phyloP scores from a whole-genome alignment of 2,797 vertebrate species.

The Gadopsis bispinosus region DNA sequence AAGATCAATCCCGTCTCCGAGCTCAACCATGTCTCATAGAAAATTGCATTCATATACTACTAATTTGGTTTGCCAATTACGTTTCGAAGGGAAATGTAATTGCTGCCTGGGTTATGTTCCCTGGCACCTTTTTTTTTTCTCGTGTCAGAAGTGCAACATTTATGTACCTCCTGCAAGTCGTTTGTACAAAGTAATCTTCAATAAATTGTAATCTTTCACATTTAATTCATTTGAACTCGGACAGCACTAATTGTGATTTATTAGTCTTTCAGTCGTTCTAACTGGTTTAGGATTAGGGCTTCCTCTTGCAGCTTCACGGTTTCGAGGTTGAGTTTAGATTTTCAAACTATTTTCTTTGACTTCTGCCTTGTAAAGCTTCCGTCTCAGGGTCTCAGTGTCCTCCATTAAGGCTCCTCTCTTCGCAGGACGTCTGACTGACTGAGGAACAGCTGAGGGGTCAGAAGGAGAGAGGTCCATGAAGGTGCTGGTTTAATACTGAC shows the following conservation, averaged over 20 bases:
- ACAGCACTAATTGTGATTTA: too few species aligned
- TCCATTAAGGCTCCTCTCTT: not conserved
- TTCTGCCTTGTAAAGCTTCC: not conserved
- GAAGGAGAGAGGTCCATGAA: not conserved
- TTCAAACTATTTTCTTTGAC: not conserved
- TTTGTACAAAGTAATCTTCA: too few species aligned
- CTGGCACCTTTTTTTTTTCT: constrained; percentile 28
- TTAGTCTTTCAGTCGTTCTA: too few species aligned
- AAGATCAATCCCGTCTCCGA: constrained; percentile 37
- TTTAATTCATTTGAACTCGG: too few species aligned
- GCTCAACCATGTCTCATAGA: constrained; percentile 1
- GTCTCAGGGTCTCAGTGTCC: not conserved
- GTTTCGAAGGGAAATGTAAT: constrained; percentile 41
- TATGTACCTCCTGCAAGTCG: not conserved
- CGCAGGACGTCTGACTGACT: constrained; percentile 5
- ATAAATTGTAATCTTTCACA: too few species aligned
- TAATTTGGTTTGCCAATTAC: constrained; percentile 43
- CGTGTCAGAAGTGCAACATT: constrained; percentile 14
- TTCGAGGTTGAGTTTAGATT: not conserved
- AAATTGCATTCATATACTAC: constrained; percentile 42
- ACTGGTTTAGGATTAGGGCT: too few species aligned
- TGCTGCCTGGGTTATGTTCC: constrained; percentile 33
- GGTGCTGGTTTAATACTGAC: constrained; percentile 5
- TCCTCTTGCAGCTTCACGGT: not conserved
- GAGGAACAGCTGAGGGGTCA: not conserved